phyloP scores from a whole-genome alignment of 2,888 invertebrate species.

The Agapostemon virescens region DNA sequence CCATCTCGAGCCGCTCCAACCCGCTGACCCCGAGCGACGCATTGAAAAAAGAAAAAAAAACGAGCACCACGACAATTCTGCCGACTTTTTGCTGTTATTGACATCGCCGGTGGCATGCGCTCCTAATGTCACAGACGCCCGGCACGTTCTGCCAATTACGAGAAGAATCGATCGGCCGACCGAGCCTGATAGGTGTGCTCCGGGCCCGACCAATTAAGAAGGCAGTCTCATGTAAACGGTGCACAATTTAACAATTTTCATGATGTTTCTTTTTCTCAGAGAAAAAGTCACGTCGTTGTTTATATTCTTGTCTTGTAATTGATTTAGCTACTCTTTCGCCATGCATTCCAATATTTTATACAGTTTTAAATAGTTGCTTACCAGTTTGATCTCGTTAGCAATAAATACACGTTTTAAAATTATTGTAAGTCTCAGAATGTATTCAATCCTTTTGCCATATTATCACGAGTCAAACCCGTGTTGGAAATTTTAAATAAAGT shows the following conservation, averaged over 20 bases:
- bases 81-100: constrained; percentile 53
- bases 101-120: constrained; percentile 37
- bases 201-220: constrained; percentile 27
- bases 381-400: too few species aligned
- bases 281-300: too few species aligned
- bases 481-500: too few species aligned
- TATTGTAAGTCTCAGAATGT: too few species aligned
- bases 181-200: constrained; percentile 24
- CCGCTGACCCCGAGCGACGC: constrained; percentile 30
- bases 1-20: constrained; percentile 3
- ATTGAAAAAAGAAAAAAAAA: constrained; percentile 26
- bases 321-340: not conserved
- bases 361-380: too few species aligned
- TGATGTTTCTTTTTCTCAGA: not conserved
- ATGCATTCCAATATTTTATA: too few species aligned
- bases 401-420: too few species aligned
- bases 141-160: constrained; percentile 49
- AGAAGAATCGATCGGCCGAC: constrained; percentile 51
- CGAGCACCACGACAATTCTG: constrained; percentile 42
- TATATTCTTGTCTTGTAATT: too few species aligned
- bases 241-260: not conserved
- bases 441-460: too few species aligned
- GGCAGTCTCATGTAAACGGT: not conserved
- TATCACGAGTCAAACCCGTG: too few species aligned
- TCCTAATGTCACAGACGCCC: constrained; percentile 19